These are phyloP conservation scores for Sceloporus tristichus DNA, from an alignment of 2,113 vertebrate species.

Conservation along the genomic window DNA sequence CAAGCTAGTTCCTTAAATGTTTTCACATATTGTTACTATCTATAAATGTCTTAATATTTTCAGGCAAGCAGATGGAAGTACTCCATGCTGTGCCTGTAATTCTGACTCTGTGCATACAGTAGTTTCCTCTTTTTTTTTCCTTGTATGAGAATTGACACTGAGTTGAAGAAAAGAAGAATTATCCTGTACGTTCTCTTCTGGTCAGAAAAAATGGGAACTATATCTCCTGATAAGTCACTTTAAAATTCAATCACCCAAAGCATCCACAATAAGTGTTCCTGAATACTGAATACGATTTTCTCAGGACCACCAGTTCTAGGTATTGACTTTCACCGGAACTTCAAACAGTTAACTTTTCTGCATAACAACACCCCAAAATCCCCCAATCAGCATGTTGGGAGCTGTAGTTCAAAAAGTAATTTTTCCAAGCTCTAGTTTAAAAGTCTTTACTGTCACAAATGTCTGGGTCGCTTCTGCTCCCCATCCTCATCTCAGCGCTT, in stretches of 20 bases:
- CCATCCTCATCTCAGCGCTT: too few relatives aligned
- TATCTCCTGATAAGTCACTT: background rate
- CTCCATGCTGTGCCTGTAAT: background rate
- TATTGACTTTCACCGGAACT: slow-evolving; percentile 47
- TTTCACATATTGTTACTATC: slow-evolving; percentile 8
- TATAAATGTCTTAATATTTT: slow-evolving; percentile 9
- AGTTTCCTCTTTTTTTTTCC: background rate
- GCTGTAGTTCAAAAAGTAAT: too few relatives aligned
- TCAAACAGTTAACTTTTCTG: too few relatives aligned
- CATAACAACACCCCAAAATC: too few relatives aligned
- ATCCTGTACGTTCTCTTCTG: background rate
- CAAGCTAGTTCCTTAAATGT: background rate
- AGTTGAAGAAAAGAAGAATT: slow-evolving; percentile 3
- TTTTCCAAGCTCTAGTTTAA: accelerated
- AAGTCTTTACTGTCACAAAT: slow-evolving; percentile 23
- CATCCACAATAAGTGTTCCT: background rate
- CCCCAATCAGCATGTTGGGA: too few relatives aligned
- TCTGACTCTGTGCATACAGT: background rate
- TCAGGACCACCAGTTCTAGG: background rate
- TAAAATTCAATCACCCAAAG: background rate
- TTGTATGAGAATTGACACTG: background rate
- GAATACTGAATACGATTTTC: background rate
- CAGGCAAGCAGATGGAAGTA: background rate
- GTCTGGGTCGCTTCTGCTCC: background rate
- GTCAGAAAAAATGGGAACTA: background rate